These are phyloP conservation scores for Poeciliopsis presidionis DNA, from an alignment of 2,797 vertebrate genomes.

Conservation along the genomic window DNA sequence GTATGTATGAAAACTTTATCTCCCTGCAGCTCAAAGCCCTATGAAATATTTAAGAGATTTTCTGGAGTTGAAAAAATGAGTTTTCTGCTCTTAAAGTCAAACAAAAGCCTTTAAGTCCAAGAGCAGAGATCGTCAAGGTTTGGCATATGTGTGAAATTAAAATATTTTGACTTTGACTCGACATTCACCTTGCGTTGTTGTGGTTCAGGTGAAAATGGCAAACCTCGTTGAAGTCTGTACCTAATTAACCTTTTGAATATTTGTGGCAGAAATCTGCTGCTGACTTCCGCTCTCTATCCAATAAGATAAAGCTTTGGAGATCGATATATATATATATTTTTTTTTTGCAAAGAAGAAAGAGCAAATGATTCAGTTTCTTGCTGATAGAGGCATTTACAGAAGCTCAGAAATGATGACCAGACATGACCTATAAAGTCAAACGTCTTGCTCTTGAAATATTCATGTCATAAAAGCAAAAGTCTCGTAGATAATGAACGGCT, in stretches of 20 bases:
- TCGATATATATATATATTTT: too few species aligned
- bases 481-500: not conserved
- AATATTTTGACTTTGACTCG: not conserved
- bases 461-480: not conserved
- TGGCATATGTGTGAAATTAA: not conserved
- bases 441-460: not conserved
- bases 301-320: not conserved
- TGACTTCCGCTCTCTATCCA: not conserved
- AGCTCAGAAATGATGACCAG: not conserved
- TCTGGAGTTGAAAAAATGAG: conserved; percentile 7
- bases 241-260: not conserved
- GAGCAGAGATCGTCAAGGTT: not conserved
- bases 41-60: conserved; percentile 51
- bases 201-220: not conserved
- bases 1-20: conserved; percentile 35
- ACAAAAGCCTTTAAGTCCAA: conserved; percentile 6
- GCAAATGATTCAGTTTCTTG: not conserved
- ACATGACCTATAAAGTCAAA: not conserved
- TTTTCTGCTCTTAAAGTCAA: conserved; percentile 6
- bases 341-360: not conserved
- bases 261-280: not conserved
- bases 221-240: not conserved
- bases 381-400: not conserved
- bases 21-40: conserved; percentile 21
- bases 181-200: not conserved